A percentile compares a stretch with the other conserved stretches of the same genome.
Evolutionary conservation across 2,888 invertebrate species (phyloP).

Genomic region (Euphydryas editha): DNA sequence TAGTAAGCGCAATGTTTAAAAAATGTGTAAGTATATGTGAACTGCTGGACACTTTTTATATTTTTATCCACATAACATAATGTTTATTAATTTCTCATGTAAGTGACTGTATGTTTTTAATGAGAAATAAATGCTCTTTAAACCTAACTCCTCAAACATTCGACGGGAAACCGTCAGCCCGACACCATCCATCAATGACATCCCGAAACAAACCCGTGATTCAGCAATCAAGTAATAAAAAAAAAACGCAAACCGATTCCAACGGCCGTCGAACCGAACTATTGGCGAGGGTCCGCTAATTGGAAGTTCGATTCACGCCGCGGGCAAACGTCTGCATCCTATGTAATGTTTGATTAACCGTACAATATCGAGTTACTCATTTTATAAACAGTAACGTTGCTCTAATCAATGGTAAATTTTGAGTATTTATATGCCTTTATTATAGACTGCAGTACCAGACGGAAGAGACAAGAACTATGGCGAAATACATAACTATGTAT

Average conservation of each 20-base stretch:
- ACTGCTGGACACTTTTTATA: too few species aligned
- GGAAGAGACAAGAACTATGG: not conserved
- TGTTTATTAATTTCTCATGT: too few species aligned
- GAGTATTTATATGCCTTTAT: not conserved
- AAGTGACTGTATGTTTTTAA: too few species aligned
- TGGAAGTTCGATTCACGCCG: conserved; percentile 36
- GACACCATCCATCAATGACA: not conserved
- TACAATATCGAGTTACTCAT: conserved; percentile 14
- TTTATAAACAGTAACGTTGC: conserved; percentile 8
- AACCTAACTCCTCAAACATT: not conserved
- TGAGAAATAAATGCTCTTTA: too few species aligned
- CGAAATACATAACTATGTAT: too few species aligned
- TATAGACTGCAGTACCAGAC: not conserved
- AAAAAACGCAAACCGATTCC: conserved; percentile 21
- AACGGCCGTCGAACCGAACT: conserved; percentile 35
- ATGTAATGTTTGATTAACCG: conserved; percentile 24
- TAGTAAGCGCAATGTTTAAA: too few species aligned
- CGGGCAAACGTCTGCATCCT: conserved; percentile 30
- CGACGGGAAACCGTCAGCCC: not conserved
- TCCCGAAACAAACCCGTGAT: conserved; percentile 3
- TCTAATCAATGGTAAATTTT: not conserved
- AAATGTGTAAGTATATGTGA: too few species aligned
- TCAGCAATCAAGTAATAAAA: conserved; percentile 9
- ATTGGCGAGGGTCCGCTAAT: conserved; percentile 40
- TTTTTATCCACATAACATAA: too few species aligned